These are phyloP conservation scores for Cylindroiulus punctatus DNA, from an alignment of 2,888 invertebrate genomes.

Conservation along the genomic window DNA sequence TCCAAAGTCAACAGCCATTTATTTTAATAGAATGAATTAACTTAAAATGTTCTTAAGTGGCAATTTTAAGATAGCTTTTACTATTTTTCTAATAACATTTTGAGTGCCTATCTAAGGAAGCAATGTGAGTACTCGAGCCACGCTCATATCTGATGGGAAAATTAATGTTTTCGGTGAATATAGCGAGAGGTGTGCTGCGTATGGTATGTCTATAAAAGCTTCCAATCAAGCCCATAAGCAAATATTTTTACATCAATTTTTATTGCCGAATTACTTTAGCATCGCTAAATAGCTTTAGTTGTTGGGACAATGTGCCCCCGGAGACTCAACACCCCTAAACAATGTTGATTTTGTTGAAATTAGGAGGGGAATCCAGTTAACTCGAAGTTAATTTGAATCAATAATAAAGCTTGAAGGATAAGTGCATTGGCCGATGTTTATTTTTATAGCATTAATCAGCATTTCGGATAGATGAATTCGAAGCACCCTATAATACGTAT, in stretches of 20 bases:
- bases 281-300: conserved; percentile 40
- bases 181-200: neutral
- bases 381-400: conserved; percentile 38
- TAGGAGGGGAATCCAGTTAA: conserved; percentile 9
- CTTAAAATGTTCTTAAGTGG: conserved; percentile 20
- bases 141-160: conserved; percentile 30
- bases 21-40: conserved; percentile 47
- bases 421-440: conserved; percentile 27
- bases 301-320: conserved; percentile 37
- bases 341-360: conserved; percentile 30
- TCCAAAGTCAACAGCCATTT: conserved; percentile 36
- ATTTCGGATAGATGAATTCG: conserved; percentile 8
- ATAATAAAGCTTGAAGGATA: neutral
- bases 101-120: neutral
- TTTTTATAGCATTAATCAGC: conserved; percentile 39
- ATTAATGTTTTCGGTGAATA: conserved; percentile 15
- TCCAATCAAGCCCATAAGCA: conserved; percentile 45
- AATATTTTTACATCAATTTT: conserved; percentile 44
- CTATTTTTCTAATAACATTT: conserved; percentile 36
- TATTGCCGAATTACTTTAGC: conserved; percentile 33
- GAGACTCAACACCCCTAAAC: neutral
- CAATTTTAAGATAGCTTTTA: conserved; percentile 39
- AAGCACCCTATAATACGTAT: neutral
- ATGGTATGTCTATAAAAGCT: neutral
- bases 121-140: conserved; percentile 9